These are phyloP conservation scores for Ectobius pallidus DNA, from an alignment of 2,888 invertebrate species.

Conservation along the genomic window DNA sequence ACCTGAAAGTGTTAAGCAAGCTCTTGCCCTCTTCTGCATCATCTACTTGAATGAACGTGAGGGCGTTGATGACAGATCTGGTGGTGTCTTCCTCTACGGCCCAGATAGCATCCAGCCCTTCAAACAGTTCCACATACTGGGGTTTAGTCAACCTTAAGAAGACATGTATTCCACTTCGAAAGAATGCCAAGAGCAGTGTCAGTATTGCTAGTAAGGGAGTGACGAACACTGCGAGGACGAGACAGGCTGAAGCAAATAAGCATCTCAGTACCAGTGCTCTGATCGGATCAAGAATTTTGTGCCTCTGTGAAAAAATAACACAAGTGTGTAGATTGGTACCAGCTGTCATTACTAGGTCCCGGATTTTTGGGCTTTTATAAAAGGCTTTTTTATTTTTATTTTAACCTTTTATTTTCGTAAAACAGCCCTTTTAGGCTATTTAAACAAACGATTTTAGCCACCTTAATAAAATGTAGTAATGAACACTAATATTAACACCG, in stretches of 20 bases:
- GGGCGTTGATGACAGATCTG: constrained; percentile 58
- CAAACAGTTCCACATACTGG: constrained; percentile 57
- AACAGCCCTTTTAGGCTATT: too few species aligned
- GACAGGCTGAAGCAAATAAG: constrained; percentile 28
- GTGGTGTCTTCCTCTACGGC: constrained; percentile 58
- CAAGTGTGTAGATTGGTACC: too few species aligned
- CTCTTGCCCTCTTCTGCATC: constrained; percentile 39
- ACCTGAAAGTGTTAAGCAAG: constrained; percentile 44
- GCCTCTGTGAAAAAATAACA: not conserved
- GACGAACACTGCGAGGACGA: constrained; percentile 16
- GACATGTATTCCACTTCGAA: constrained; percentile 23
- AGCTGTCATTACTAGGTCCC: too few species aligned
- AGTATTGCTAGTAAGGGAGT: constrained; percentile 21
- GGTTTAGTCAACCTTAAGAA: not conserved
- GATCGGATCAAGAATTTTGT: not conserved
- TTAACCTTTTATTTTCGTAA: too few species aligned
- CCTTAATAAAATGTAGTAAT: too few species aligned
- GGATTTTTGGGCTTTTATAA: too few species aligned
- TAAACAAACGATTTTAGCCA: too few species aligned
- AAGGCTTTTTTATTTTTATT: too few species aligned
- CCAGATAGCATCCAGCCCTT: constrained; percentile 62
- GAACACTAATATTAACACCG: too few species aligned
- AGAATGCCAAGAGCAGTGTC: constrained; percentile 9
- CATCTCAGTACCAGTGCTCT: constrained; percentile 25
- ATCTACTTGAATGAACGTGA: constrained; percentile 56